These are phyloP conservation scores for Lucilia sericata DNA, from an alignment of 1,140 invertebrate species.

Conservation along the genomic window DNA sequence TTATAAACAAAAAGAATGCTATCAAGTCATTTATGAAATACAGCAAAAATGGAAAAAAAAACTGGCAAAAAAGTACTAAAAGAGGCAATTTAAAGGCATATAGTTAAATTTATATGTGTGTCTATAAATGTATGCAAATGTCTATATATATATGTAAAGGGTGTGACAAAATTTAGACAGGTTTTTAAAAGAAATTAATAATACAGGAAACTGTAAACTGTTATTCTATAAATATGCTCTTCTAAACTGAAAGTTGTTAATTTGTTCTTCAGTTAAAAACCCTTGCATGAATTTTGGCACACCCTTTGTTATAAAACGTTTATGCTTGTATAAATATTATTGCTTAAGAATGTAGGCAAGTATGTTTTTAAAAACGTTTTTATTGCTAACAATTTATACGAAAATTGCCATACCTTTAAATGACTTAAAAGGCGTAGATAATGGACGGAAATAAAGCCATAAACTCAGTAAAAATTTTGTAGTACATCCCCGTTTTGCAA, in stretches of 20 bases:
- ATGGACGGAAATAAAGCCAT: too few species aligned
- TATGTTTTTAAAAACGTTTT: neutral
- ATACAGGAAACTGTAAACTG: too few species aligned
- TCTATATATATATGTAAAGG: neutral
- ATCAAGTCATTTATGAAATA: conserved; percentile 22
- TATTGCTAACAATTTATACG: conserved; percentile 14
- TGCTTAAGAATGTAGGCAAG: conserved; percentile 8
- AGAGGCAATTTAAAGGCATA: neutral
- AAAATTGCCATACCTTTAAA: conserved; percentile 10
- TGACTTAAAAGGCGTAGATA: neutral
- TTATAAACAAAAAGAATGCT: conserved; percentile 37
- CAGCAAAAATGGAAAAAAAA: neutral
- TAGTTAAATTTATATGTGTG: neutral
- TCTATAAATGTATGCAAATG: too few species aligned
- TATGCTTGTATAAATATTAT: neutral
- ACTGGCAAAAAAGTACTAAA: neutral
- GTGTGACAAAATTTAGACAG: too few species aligned
- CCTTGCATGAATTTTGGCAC: too few species aligned
- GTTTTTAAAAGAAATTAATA: too few species aligned
- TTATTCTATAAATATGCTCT: too few species aligned
- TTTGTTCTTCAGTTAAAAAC: too few species aligned
- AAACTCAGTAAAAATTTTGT: too few species aligned
- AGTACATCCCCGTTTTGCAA: too few species aligned
- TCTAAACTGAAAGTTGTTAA: too few species aligned
- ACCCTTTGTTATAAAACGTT: too few species aligned